These are phyloP conservation scores for Zaprionus ghesquierei DNA, from an alignment of 1,140 invertebrate species.

Conservation along the genomic window DNA sequence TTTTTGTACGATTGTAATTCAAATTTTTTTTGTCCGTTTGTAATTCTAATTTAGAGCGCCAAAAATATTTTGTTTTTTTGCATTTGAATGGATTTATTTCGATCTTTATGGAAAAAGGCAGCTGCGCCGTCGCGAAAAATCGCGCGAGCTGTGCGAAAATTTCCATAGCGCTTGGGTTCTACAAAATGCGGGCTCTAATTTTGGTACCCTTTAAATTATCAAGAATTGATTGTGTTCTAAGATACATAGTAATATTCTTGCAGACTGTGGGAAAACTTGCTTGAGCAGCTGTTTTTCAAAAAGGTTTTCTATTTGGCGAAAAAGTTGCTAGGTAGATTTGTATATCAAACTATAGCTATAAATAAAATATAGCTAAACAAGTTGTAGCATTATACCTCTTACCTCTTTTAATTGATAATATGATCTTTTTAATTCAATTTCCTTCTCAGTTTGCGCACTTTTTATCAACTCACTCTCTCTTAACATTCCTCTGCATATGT, in stretches of 20 bases:
- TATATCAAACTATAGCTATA: too few relatives aligned
- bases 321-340: too few relatives aligned
- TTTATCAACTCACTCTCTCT: neutral
- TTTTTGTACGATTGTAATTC: conserved; percentile 75
- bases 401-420: too few relatives aligned
- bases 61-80: conserved; percentile 64
- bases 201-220: conserved; percentile 20
- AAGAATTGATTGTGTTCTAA: neutral
- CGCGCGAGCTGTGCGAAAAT: conserved; percentile 23
- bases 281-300: neutral
- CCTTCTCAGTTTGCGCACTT: neutral
- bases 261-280: conserved; percentile 1
- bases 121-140: conserved; percentile 51
- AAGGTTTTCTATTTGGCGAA: neutral
- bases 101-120: conserved; percentile 48
- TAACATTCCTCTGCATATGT: conserved; percentile 46
- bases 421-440: neutral
- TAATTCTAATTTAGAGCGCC: conserved; percentile 71
- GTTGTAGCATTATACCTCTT: too few relatives aligned
- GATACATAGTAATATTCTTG: neutral
- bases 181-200: conserved; percentile 31
- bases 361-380: too few relatives aligned
- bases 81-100: conserved; percentile 69
- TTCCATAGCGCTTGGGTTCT: conserved; percentile 40
- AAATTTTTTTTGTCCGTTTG: conserved; percentile 76